Conservation (phyloP, 1,140 invertebrate species). For the Gryllus bimaculatus region DNA sequence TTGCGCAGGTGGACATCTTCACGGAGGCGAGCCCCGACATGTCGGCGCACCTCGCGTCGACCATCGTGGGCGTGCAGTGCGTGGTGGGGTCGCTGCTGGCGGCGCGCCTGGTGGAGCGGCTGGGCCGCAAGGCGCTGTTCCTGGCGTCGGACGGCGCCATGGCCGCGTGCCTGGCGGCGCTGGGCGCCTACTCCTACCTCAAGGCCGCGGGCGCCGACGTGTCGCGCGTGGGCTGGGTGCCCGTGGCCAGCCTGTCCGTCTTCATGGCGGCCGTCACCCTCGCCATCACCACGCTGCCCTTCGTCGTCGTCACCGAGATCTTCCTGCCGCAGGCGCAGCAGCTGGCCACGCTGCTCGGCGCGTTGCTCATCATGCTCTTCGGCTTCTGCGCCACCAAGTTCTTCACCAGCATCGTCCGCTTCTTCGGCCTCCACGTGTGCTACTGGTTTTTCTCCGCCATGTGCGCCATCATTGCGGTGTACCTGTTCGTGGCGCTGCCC, state of each 20-base stretch:
- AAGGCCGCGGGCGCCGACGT: neutral
- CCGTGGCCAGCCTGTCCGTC: neutral
- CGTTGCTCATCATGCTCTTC: neutral
- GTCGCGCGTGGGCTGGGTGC: neutral
- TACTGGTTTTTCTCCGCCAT: too few relatives aligned
- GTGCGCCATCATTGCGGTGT: too few relatives aligned
- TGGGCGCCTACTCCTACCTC: neutral
- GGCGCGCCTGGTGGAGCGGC: neutral
- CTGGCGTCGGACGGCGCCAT: neutral
- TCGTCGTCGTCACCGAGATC: neutral
- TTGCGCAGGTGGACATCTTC: neutral
- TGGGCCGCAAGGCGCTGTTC: neutral
- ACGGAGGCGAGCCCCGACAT: neutral
- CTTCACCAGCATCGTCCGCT: too few relatives aligned
- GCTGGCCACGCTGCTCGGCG: neutral
- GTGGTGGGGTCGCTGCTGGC: neutral
- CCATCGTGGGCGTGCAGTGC: neutral
- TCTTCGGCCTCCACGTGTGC: too few relatives aligned
- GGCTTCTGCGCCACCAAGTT: too few relatives aligned
- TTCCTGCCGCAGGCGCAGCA: neutral
- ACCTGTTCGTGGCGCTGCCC: too few relatives aligned
- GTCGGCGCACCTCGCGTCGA: neutral
- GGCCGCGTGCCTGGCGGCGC: neutral
- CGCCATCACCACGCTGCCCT: neutral
- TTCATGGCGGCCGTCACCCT: neutral